Base-by-base conservation (phyloP, 2,888 invertebrate species). In the Scaptodrosophila latifasciaeformis region DNA sequence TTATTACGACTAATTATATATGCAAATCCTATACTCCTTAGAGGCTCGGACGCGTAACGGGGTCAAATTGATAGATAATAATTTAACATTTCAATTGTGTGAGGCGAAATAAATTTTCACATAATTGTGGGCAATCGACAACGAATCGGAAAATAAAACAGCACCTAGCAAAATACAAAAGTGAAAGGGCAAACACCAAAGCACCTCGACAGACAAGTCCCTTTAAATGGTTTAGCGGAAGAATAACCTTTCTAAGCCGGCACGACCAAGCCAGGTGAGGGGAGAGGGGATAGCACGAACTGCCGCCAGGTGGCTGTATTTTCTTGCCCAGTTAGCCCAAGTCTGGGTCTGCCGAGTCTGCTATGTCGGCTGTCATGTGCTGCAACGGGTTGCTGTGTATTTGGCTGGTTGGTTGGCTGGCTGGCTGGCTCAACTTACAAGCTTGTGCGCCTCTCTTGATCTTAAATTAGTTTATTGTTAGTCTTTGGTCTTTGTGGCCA, bases 181-280 rank as follows among this genome's bases (percentile, higher is more conserved):
- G 81, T 80, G 81, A 77, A 77, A 77, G 76, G 76, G 71, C 81
- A 76, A 59, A 42, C 49, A 51, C 17, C 49, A 18, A 52, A 37
- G 35, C 13, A 30, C 24, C 15, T 9, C 49, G 27, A 47, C 12
- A 42, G 49, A 17, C 42, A 47, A 55, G 58, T 62, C 76, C 81
- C 76, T 77, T 71, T 71, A 78, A 78, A 75, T 75, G 64, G 81
- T 67, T 75, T 67, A 62, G 71, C 81, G 76, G 78, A 80, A 80
- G 78, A 80, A 75, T 76, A 80, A 76, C 76, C 76, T 76, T 76
- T 76, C 71, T 74, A 63, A 79, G 77, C 58, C 69, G 56, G 54
- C 49, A 47, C 44, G 62, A 47, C 54, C n/a, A n/a, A n/a, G n/a
- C n/a, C n/a, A n/a, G n/a, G n/a, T n/a, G n/a, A n/a, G n/a, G n/a